Base-by-base conservation (phyloP, 30 jellyfish, hydroid and myxozoan genomes). In the Cassiopea andromeda region DNA sequence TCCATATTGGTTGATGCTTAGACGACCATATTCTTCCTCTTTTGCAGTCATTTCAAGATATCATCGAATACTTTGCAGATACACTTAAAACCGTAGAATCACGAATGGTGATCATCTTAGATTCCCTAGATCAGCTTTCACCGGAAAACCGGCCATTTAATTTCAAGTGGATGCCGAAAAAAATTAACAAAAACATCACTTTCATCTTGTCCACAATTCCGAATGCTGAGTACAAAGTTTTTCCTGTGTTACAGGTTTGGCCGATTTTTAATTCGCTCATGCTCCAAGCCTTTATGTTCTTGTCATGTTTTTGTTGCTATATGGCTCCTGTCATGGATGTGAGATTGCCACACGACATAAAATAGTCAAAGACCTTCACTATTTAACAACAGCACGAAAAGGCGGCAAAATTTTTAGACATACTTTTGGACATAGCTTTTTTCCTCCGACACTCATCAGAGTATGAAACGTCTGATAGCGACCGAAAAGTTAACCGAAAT, bases 81-180 rank as follows among this genome's bases (percentile, higher is more conserved):
- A 67, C 46, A 1, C 77, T 93, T 7, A 71, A 57, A 43, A 70
- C 71, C 13, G 19, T 69, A 46, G 73, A 87, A 64, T 7, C 83
- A 15, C 78, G 82, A n/a, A 78, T 89, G 84, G 70, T 90, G 54
- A 74, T 94, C 44, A 70, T 94, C 74, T 60, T 94, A 43, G 98
- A 94, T 76, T 94, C 98, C 12, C 44, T 94, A 81, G 98, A 94
- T 77, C 98, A 94, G 85, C 96, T 94, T 1, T 94, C 94, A 17
- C 74, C 97, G 5, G 92, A 85, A 44, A 94, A 94, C 60, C 90
- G 97, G 7, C 96, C 97, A 3, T 81, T 82, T 48, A 44, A 69
- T 46, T 77, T 94, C 92, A 89, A 89, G 82, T 94, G 98, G 98
- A 81, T 94, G 16, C 98, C 98, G 68, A 89, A 77, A 57, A 73